Evolutionary conservation across 2,888 invertebrate genomes (phyloP).

Genomic region (Agonopterix heracliana): DNA sequence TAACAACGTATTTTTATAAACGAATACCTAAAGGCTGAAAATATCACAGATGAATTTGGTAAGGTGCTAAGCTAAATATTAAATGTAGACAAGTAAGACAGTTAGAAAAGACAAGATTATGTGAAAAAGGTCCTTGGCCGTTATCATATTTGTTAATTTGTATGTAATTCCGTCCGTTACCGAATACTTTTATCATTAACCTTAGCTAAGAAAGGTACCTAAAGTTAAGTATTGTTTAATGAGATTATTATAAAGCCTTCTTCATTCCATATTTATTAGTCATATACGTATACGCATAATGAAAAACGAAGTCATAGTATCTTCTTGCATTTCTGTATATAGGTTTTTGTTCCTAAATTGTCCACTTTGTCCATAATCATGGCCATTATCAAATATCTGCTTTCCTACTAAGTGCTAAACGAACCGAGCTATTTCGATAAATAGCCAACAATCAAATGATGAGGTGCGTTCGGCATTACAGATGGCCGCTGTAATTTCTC

Average conservation of each 20-base stretch:
- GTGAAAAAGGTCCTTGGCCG: conserved; percentile 50
- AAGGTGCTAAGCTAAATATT: conserved; percentile 70
- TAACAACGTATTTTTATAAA: conserved; percentile 40
- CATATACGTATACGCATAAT: conserved; percentile 19
- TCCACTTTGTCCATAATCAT: conserved; percentile 1
- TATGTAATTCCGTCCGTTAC: conserved; percentile 73
- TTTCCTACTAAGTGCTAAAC: too few species aligned
- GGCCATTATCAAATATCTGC: too few species aligned
- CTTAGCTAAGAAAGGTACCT: conserved; percentile 47
- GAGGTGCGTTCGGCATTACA: conserved; percentile 55
- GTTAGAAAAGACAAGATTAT: conserved; percentile 36
- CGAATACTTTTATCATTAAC: conserved; percentile 68
- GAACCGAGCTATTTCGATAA: conserved; percentile 25
- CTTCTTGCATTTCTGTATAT: conserved; percentile 38
- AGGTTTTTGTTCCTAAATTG: conserved; percentile 32
- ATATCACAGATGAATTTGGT: conserved; percentile 71
- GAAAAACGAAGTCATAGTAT: conserved; percentile 24
- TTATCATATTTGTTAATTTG: conserved; percentile 68
- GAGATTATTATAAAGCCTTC: conserved; percentile 38
- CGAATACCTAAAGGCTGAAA: conserved; percentile 67
- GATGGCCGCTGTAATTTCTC: conserved; percentile 59
- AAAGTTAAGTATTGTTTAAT: conserved; percentile 33
- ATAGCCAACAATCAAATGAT: conserved; percentile 45
- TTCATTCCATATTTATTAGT: conserved; percentile 49
- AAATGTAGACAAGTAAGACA: conserved; percentile 56